Evolutionary conservation across 2,888 invertebrate species (phyloP).

Genomic region (Caenorhabditis japonica): DNA sequence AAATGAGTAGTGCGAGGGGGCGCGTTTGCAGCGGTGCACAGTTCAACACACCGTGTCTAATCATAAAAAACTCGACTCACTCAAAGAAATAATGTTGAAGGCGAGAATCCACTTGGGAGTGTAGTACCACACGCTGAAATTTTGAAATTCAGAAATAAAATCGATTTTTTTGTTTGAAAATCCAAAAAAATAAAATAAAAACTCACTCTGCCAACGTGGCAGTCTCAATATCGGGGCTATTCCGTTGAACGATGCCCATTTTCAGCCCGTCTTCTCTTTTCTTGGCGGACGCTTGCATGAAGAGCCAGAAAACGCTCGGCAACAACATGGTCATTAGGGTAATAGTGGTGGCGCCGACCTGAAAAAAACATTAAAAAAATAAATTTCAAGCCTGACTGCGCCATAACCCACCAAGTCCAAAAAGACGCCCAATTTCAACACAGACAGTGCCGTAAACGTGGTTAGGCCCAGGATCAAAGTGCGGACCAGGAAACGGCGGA

Average conservation of each 20-base stretch:
- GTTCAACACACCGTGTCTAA: no score
- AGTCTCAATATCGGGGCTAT: constrained; percentile 43
- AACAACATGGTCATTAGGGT: constrained; percentile 66
- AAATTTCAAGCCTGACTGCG: neutral
- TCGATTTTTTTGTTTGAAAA: neutral
- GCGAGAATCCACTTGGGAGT: constrained; percentile 48
- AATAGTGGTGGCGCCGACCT: constrained; percentile 66
- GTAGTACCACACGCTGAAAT: constrained; percentile 46
- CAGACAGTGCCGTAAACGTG: constrained; percentile 56
- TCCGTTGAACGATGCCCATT: constrained; percentile 22
- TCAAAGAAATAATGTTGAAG: constrained; percentile 48
- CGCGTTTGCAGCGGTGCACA: no score
- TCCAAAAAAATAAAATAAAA: neutral
- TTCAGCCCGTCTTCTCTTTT: constrained; percentile 49
- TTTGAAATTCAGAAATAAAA: neutral
- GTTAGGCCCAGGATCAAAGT: constrained; percentile 43
- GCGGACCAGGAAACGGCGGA: constrained; percentile 55
- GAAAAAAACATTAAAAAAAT: neutral
- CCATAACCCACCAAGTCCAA: constrained; percentile 50
- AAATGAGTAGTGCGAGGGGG: no score
- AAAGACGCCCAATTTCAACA: constrained; percentile 61
- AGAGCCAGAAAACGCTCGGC: constrained; percentile 64
- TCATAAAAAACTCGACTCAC: constrained; percentile 20
- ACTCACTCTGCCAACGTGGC: constrained; percentile 42
- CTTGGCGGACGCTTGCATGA: constrained; percentile 57